These are phyloP conservation scores for Xestobium rufovillosum DNA, from an alignment of 2,888 invertebrate species.

Conservation along the genomic window DNA sequence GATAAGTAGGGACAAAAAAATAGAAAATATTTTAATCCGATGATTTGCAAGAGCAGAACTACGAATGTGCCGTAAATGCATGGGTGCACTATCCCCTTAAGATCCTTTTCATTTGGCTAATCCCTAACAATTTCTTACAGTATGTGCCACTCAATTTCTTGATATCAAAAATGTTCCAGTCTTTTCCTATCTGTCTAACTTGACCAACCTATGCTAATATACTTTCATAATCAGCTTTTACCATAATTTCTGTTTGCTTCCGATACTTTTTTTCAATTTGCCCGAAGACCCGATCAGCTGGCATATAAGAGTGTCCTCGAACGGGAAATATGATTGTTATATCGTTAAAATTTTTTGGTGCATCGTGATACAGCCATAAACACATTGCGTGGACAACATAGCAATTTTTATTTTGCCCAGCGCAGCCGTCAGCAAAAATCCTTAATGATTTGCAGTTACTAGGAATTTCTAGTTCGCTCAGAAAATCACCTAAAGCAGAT, in stretches of 20 bases:
- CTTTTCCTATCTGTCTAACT: constrained; percentile 17
- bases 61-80: no score
- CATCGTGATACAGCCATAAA: constrained; percentile 24
- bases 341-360: constrained; percentile 21
- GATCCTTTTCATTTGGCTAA: constrained; percentile 19
- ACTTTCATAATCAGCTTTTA: no score
- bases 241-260: no score
- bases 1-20: no score
- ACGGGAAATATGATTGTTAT: constrained; percentile 19
- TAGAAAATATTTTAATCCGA: no score
- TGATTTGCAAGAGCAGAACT: no score
- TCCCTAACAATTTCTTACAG: constrained; percentile 22
- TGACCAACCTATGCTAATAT: constrained; percentile 18
- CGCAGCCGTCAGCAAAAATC: constrained; percentile 18
- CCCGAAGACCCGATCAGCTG: no score
- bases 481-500: constrained; percentile 20
- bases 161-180: constrained; percentile 18
- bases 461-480: constrained; percentile 15
- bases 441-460: constrained; percentile 13
- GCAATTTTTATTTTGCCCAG: constrained; percentile 18
- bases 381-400: constrained; percentile 24
- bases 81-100: no score
- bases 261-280: constrained; percentile 18
- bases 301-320: constrained; percentile 18
- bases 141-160: constrained; percentile 18